Evolutionary conservation across 2,888 invertebrate genomes (phyloP), one percentile per base, ranked within the genome.

Genomic region (Torymus auratus): DNA sequence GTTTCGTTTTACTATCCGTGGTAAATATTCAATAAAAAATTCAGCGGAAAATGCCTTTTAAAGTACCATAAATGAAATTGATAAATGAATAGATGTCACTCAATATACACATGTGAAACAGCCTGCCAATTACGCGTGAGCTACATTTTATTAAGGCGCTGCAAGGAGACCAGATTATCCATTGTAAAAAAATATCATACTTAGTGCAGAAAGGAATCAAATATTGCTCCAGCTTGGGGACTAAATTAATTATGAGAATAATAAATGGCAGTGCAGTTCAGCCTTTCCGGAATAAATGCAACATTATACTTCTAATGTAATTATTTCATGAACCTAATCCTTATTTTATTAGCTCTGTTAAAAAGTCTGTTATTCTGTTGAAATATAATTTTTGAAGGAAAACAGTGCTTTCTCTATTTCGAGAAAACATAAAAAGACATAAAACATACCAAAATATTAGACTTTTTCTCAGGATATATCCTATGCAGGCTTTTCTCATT

Each of bases 71-170:
- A 28, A 7, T 78, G 65, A 60, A 68, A 65, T 65, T 70, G 74
- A 74, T 69, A 53, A 60, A 80, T 70, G 75, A 64, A 28, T n/a
- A 41, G 28, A 64, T 23, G 13, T 23, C 53, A 55, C 50, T 64
- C 28, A 60, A 65, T 72, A 53, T 65, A 75, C 50, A 75, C 68
- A 61, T 20, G 81, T 81, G 77, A 72, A 81, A 69, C 41, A 81
- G 72, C 67, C 77, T 76, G 68, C 62, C 62, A 60, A 68, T 67
- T 69, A 58, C 77, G 81, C 72, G 81, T 81, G 81, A 81, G 15
- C 68, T 81, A 77, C 53, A 71, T 76, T 62, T 58, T 79, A 74
- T 78, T 41, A 56, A 74, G 64, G 69, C 56, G 15, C 68, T 70
- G 74, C 64, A 74, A 62, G 15, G 50, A 50, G 55, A 68, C n/a